Base-by-base conservation (phyloP, 2,888 invertebrate species). In the Harmothoe impar region DNA sequence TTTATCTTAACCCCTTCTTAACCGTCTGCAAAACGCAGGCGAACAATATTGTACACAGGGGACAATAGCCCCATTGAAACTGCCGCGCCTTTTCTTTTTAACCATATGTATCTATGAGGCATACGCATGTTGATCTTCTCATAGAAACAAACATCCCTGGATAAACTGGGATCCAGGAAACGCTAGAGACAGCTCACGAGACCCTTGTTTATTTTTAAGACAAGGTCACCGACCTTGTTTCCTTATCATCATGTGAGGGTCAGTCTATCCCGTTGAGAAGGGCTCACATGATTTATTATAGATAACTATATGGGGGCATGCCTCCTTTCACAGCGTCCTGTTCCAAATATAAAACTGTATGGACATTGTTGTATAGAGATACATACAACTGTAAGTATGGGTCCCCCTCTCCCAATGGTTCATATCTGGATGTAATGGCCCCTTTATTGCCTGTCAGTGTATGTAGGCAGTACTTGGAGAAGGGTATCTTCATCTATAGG, bases 211-310 rank as follows among this genome's bases (percentile, higher is more conserved):
- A 72, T 72, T 72, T 72, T 72, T 72, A 25, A 25, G 29, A 29
- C 72, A 29, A 72, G 72, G 72, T 29, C 72, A 29, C 29, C 5
- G 25, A 72, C 72, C 72, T 29, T 72, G 72, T 72, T 72, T 12
- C 72, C 29, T 72, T 72, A 72, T 72, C 72, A 72, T 72, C 72
- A 72, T 72, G 72, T 72, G 72, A 72, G 25, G 72, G 15, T 72
- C 72, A 29, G 25, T 15, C 15, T 15, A 72, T 72, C 72, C 72
- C 25, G 12, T 29, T 72, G 72, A 29, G 72, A 29, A 72, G 25
- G 15, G 0, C 31, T 25, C 20, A 29, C 5, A 29, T 29, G 72
- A 72, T 72, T 72, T 72, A 72, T 72, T 25, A 15, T 25, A 29
- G 12, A 72, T n/a, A 29, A 29, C 31, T n/a, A 29, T 72, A 25